These are phyloP conservation scores for Ecdyonurus torrentis DNA, from an alignment of 2,888 invertebrate species.

Conservation along the genomic window DNA sequence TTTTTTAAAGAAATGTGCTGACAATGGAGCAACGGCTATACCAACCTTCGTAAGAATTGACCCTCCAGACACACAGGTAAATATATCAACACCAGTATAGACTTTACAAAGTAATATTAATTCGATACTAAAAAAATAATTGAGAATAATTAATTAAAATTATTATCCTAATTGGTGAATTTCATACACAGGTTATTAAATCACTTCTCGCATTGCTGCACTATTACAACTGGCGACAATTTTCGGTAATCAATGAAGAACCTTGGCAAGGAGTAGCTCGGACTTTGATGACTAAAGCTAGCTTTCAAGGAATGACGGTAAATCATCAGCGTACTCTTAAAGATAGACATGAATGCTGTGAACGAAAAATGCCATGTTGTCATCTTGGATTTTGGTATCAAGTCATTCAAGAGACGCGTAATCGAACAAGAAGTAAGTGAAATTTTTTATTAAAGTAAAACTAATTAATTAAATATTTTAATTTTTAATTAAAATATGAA, in stretches of 20 bases:
- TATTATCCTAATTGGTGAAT: neutral
- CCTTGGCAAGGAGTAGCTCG: conserved; percentile 67
- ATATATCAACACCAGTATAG: too few species aligned
- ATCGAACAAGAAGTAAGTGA: conserved; percentile 62
- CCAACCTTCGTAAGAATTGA: conserved; percentile 87
- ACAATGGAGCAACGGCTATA: conserved; percentile 70
- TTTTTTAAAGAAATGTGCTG: conserved; percentile 77
- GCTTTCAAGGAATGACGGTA: conserved; percentile 59
- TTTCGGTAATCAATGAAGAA: conserved; percentile 73
- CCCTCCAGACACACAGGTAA: conserved; percentile 82
- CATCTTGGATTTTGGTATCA: conserved; percentile 66
- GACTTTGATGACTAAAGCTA: conserved; percentile 60
- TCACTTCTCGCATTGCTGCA: conserved; percentile 80
- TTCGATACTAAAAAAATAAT: too few species aligned
- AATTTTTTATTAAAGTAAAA: too few species aligned
- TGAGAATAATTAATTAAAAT: neutral
- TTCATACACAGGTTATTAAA: conserved; percentile 75
- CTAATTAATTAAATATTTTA: too few species aligned
- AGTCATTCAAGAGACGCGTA: conserved; percentile 68
- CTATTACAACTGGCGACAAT: conserved; percentile 88
- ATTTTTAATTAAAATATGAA: too few species aligned
- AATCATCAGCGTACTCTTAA: conserved; percentile 56
- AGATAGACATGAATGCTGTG: conserved; percentile 61
- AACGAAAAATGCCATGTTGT: conserved; percentile 56
- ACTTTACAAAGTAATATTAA: too few species aligned